Conservation (phyloP, 2,113 vertebrate genomes). For the Sakesphorus luctuosus region DNA sequence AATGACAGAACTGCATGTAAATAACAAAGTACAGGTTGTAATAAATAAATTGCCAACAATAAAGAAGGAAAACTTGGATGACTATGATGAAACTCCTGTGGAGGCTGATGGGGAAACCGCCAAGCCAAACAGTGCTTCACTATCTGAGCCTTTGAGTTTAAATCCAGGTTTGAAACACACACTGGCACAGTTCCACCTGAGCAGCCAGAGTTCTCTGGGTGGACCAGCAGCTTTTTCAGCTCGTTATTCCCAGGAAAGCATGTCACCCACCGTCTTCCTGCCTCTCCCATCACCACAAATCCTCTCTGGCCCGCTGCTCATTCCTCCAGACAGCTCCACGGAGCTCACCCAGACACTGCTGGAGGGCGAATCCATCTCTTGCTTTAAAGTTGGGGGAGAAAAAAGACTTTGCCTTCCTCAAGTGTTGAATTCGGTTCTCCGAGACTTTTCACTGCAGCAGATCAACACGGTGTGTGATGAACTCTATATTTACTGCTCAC, state of each 20-base stretch:
- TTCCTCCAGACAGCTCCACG: constrained; percentile 95
- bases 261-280: constrained; percentile 83
- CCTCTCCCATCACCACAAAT: constrained; percentile 90
- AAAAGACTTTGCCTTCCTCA: constrained; percentile 97
- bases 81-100: constrained; percentile 77
- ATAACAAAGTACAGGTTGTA: constrained; percentile 78
- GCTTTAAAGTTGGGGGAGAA: constrained; percentile 96
- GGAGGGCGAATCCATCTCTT: constrained; percentile 96
- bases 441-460: constrained; percentile 96
- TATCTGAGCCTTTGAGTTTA: constrained; percentile 87
- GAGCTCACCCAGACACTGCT: constrained; percentile 94
- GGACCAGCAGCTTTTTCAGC: constrained; percentile 97
- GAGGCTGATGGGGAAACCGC: constrained; percentile 62
- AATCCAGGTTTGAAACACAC: constrained; percentile 98
- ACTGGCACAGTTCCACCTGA: constrained; percentile 94
- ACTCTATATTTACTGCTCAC: constrained; percentile 95
- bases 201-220: constrained; percentile 96
- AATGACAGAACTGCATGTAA: constrained; percentile 87
- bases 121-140: constrained; percentile 72
- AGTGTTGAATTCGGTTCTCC: constrained; percentile 95
- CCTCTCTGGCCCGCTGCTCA: constrained; percentile 91
- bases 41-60: constrained; percentile 83
- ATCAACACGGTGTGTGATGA: constrained; percentile 97
- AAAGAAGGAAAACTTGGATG: constrained; percentile 89
- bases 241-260: constrained; percentile 87